Evolutionary conservation across 1,140 invertebrate species (phyloP), one percentile per base, ranked within the genome.

Genomic region (Limonius californicus): DNA sequence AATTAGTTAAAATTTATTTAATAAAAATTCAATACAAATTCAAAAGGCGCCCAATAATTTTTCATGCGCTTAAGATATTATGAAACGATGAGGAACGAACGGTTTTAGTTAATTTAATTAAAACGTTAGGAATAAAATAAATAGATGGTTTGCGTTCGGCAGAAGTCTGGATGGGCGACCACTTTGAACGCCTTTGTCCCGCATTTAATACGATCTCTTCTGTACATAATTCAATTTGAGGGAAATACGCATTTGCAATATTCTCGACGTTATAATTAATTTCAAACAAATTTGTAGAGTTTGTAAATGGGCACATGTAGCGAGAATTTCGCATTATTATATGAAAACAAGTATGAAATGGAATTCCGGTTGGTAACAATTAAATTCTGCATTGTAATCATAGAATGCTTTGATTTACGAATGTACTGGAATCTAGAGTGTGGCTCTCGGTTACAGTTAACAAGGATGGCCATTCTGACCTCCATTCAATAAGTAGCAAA

Each of bases 401-500:
- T 23, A 55, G 54, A 55, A 55, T 15, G 54, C 54, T 55, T 55
- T 55, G 54, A 55, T 55, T 55, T 55, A 55, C 54, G 54, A 55
- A 55, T 32, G 27, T 32, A 27, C 54, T 23, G 54, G 54, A 27
- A 55, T 55, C 54, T 55, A 35, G 59, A 23, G 47, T 60, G 45
- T 18, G 45, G 4, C 30, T 53, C 59, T 54, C 45, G 43, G 63
- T 65, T 67, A 64, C 62, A 61, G 66, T 67, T 67, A 67, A 68
- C 66, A 68, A 65, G 63, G 55, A 65, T 54, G 66, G 58, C 54
- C 66, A 68, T 68, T 68, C 58, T 57, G 23, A 60, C 58, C 61
- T 61, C 66, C 66, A 68, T 68, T 68, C 66, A 65, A 68, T 68
- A 68, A 68, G 60, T 68, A 59, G 53, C 60, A 47, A 68, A 65